Base-by-base conservation (phyloP, 1,140 invertebrate species). In the Phocides pigmalion region DNA sequence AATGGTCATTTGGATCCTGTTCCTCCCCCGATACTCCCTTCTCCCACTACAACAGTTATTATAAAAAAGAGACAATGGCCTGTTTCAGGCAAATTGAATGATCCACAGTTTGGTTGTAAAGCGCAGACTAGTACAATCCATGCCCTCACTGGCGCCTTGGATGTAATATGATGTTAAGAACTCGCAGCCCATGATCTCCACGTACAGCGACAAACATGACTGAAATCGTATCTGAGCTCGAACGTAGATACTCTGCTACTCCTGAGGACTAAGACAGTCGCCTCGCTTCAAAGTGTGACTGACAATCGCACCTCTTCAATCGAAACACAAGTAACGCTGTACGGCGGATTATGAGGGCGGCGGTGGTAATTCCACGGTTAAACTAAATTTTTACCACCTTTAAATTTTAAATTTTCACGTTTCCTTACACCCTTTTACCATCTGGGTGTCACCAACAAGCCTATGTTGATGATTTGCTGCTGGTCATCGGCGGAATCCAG, bases 311-410 rank as follows among this genome's bases (percentile, higher is more conserved):
- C n/a, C n/a, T n/a, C n/a, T n/a, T n/a, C n/a, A n/a, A n/a, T n/a
- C n/a, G n/a, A n/a, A n/a, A n/a, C n/a, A n/a, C n/a, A n/a, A n/a
- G n/a, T n/a, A n/a, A n/a, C n/a, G n/a, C n/a, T n/a, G n/a, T n/a
- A n/a, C n/a, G n/a, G n/a, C n/a, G n/a, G n/a, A n/a, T n/a, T n/a
- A n/a, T n/a, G n/a, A n/a, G n/a, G 16, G 69, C 69, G 0, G 69
- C 70, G 0, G 75, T 72, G 17, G 67, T 75, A 12, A 61, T 74
- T 11, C 70, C 70, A 0, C 75, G 72, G 72, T 9, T 76, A 0
- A 64, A 71, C 8, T 61, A 71, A 2, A 28, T 75, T 0, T 35
- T 75, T n/a, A n/a, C n/a, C n/a, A n/a, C n/a, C n/a, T n/a, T n/a
- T n/a, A n/a, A n/a, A n/a, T n/a, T n/a, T n/a, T n/a, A n/a, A n/a